A percentile compares a stretch with the other conserved stretches of the same genome.
phyloP scores from a whole-genome alignment of 2,113 vertebrate species.

The Lagopus leucura region DNA sequence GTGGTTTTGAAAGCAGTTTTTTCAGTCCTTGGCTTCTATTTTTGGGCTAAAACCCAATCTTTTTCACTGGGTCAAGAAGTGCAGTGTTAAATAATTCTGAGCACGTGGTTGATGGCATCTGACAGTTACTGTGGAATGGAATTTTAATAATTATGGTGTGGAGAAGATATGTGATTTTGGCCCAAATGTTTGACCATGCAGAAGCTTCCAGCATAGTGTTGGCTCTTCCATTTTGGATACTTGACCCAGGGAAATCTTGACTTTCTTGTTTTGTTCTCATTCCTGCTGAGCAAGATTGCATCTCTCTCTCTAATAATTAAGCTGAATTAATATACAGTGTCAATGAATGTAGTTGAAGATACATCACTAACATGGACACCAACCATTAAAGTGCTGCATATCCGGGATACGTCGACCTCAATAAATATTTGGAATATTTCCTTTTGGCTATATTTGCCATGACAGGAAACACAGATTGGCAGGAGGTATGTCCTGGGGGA shows the following conservation, averaged over 20 bases:
- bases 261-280: not conserved
- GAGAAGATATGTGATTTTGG: not conserved
- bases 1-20: not conserved
- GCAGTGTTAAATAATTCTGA: not conserved
- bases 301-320: not conserved
- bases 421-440: not conserved
- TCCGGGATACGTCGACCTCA: not conserved
- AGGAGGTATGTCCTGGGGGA: not conserved
- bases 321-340: not conserved
- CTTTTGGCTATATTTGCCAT: not conserved
- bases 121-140: not conserved
- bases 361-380: not conserved
- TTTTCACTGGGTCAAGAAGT: not conserved
- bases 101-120: not conserved
- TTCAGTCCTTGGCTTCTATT: not conserved
- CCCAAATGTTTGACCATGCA: not conserved
- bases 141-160: not conserved
- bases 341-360: not conserved
- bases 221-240: not conserved
- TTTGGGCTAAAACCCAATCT: not conserved
- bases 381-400: not conserved
- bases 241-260: not conserved
- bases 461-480: constrained; percentile 24
- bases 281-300: not conserved
- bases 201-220: not conserved